Evolutionary conservation across 2,797 vertebrate genomes (phyloP), one percentile per base, ranked within the genome.

Genomic region (Ctenosaura bakeri): DNA sequence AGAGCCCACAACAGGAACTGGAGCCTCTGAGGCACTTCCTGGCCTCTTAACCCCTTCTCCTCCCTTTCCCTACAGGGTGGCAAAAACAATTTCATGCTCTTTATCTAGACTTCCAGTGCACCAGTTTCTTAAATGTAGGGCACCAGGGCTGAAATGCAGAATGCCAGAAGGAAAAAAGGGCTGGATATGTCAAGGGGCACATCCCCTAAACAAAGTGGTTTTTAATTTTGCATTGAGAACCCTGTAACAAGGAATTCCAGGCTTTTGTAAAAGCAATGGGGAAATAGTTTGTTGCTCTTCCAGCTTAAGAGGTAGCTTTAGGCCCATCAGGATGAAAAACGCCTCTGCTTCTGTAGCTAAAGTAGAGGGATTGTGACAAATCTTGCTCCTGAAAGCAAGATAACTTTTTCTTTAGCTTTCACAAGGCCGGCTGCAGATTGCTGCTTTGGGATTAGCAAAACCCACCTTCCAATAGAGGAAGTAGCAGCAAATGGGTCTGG

Each of bases 1-100:
- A 76, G 42, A 50, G 85, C 85, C 89, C 46, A 16, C 54, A 38
- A 22, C 85, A 87, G 85, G 85, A 87, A 90, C 66, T 90, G 54
- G 85, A 3, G 89, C 84, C 77, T 90, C 85, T 82, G 42, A 81
- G 78, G 42, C 85, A 90, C 85, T 90, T 90, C 89, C 85, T 90
- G 89, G 69, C 79, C 66, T 83, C 24, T 90, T 90, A 87, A 87
- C 85, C 85, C 89, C 20, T 90, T 87, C 85, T 56, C 46, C 24
- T 52, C 77, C 77, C 38, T 4, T 86, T 82, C n/a, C 6, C 54
- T 71, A n/a, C 42, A 14, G 78, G 56, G 85, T 87, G 66, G 56
- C 6, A 16, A 90, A 82, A 59, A 29, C 29, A 42, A n/a, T 76
- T 74, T 76, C 79, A 32, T 83, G 79, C 69, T 86, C 66, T 52